Base-by-base conservation (phyloP, 2,113 vertebrate species). In the Trachemys scripta region DNA sequence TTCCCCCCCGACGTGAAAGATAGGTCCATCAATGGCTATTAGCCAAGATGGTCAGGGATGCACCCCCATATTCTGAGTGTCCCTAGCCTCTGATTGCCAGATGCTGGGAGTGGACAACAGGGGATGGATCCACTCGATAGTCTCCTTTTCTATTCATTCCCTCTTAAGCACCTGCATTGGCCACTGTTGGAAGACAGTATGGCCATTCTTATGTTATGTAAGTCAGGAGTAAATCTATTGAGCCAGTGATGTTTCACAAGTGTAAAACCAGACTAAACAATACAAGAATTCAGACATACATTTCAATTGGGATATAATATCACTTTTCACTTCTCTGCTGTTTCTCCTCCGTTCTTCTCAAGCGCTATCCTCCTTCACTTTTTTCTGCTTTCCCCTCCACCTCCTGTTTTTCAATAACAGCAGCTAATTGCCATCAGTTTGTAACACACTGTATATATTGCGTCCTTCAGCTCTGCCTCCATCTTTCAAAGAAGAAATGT, bases 401-500 rank as follows among this genome's bases (percentile, higher is more conserved):
- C 10, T 38, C 45, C 31, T 29, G 14, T 47, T 19, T 78, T 38
- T 49, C 54, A 38, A 12, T 45, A 0, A 1, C 14, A n/a, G 31
- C 50, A 51, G 49, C n/a, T 54, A 49, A 50, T 25, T 13, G 17
- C 24, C 49, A n/a, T 85, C 47, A 20, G 19, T 69, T 24, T 2
- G 7, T 80, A 93, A 89, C 7, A 2, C 19, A 10, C 4, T 84
- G 5, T 87, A 14, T 85, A 1, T 85, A 1, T 83, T 88, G 78
- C 80, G 45, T 92, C 51, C 78, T 20, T 84, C 91, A 98, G 97
- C 95, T 29, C 53, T 97, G 89, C 98, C 97, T 2, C 92, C 78
- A 9, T 69, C 85, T 94, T 98, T 98, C 93, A 97, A 89, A 75
- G 87, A 95, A 57, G 50, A 86, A 42, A 65, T 98, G 80, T 88